phyloP scores from a whole-genome alignment of 2,888 invertebrate species.

The Hoplodrina blanda region DNA sequence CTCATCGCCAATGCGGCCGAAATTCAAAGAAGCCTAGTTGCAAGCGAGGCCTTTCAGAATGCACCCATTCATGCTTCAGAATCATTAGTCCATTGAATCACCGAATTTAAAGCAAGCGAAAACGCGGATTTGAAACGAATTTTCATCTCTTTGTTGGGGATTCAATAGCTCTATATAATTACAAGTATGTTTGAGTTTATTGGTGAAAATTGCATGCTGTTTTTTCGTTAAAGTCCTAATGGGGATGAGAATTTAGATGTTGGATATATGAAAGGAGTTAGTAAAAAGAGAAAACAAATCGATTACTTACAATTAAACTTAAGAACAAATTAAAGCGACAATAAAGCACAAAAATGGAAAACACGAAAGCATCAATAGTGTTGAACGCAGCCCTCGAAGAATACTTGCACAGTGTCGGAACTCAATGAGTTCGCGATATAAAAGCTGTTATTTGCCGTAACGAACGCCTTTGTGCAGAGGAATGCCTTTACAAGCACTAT shows the following conservation, averaged over 20 bases:
- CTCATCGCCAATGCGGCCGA: slow-evolving; percentile 67
- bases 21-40: slow-evolving; percentile 74
- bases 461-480: slow-evolving; percentile 74
- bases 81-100: slow-evolving; percentile 87
- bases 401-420: slow-evolving; percentile 68
- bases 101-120: slow-evolving; percentile 81
- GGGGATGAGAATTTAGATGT: slow-evolving; percentile 8
- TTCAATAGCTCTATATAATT: slow-evolving; percentile 65
- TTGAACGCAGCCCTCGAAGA: slow-evolving; percentile 49
- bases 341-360: slow-evolving; percentile 31
- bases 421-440: slow-evolving; percentile 69
- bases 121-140: slow-evolving; percentile 69
- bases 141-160: slow-evolving; percentile 63
- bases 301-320: not conserved
- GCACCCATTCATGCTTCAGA: slow-evolving; percentile 80
- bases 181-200: slow-evolving; percentile 55
- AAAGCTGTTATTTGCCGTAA: slow-evolving; percentile 76
- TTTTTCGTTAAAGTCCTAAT: slow-evolving; percentile 7
- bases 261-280: not conserved
- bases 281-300: not conserved
- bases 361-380: slow-evolving; percentile 44
- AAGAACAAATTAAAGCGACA: slow-evolving; percentile 6
- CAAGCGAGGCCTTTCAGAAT: slow-evolving; percentile 77
- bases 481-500: slow-evolving; percentile 67
- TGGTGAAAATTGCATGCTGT: slow-evolving; percentile 43